Evolutionary conservation across 2,888 invertebrate genomes (phyloP).

Genomic region (Barypeithes pellucidus): DNA sequence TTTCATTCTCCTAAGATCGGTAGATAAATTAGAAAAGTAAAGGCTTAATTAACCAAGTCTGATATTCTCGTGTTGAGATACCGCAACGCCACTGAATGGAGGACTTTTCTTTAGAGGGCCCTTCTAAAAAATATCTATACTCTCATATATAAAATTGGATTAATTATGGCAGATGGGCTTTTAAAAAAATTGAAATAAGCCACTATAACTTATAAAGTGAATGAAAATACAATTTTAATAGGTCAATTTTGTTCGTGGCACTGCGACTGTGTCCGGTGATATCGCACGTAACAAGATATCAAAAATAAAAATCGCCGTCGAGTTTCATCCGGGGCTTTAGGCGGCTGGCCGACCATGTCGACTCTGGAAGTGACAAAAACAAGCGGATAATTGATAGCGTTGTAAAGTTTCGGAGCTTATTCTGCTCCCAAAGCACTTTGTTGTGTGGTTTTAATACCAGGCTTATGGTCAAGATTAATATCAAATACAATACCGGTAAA

Average conservation of each 20-base stretch:
- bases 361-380: conserved; percentile 8
- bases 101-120: no score
- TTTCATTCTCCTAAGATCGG: no score
- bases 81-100: no score
- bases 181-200: no score
- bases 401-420: neutral
- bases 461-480: neutral
- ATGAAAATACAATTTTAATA: neutral
- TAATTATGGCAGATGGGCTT: no score
- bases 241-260: neutral
- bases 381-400: conserved; percentile 6
- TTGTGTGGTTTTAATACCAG: neutral
- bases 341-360: no score
- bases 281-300: conserved; percentile 4
- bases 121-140: no score
- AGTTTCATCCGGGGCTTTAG: neutral
- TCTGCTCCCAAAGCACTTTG: conserved; percentile 1
- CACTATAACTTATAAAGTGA: no score
- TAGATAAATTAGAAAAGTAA: no score
- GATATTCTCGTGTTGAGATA: no score
- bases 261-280: neutral
- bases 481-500: neutral
- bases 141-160: no score
- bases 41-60: no score
- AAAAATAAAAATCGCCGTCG: neutral